Conservation (phyloP, 2,888 invertebrate genomes). For the Nomada flava region DNA sequence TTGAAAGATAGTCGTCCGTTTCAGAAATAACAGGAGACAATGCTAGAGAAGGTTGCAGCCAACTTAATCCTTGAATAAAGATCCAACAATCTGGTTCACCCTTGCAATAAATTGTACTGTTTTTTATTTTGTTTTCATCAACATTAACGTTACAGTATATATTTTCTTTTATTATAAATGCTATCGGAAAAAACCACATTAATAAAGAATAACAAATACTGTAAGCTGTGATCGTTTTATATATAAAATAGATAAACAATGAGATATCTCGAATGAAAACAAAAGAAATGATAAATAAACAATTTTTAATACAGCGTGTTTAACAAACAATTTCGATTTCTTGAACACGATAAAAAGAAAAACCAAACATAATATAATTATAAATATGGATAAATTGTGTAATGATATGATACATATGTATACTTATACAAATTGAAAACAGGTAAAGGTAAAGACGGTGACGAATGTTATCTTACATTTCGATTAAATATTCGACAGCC, state of each 20-base stretch:
- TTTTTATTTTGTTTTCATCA: conserved; percentile 11
- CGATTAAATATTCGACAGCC: conserved; percentile 84
- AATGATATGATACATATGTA: not conserved
- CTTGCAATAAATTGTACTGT: conserved; percentile 79
- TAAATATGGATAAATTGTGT: not conserved
- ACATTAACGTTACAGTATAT: conserved; percentile 7
- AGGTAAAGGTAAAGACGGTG: not conserved
- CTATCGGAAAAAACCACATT: not conserved
- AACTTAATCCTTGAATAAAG: conserved; percentile 87
- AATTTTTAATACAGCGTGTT: not conserved
- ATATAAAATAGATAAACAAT: not conserved
- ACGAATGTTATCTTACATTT: conserved; percentile 77
- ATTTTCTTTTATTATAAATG: not conserved
- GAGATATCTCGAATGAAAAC: conserved; percentile 5
- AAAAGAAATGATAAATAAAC: conserved; percentile 18
- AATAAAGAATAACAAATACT: conserved; percentile 5
- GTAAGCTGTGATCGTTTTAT: not conserved
- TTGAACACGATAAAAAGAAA: not conserved
- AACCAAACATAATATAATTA: conserved; percentile 9
- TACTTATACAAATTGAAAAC: not conserved
- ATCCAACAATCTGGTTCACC: conserved; percentile 85
- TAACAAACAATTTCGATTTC: conserved; percentile 1
- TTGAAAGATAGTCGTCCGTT: conserved; percentile 79
- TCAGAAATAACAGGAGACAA: conserved; percentile 84
- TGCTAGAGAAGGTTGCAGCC: conserved; percentile 86